Evolutionary conservation across 2,797 vertebrate genomes (phyloP), one percentile per base, ranked within the genome.

Genomic region (Mergus octosetaceus): DNA sequence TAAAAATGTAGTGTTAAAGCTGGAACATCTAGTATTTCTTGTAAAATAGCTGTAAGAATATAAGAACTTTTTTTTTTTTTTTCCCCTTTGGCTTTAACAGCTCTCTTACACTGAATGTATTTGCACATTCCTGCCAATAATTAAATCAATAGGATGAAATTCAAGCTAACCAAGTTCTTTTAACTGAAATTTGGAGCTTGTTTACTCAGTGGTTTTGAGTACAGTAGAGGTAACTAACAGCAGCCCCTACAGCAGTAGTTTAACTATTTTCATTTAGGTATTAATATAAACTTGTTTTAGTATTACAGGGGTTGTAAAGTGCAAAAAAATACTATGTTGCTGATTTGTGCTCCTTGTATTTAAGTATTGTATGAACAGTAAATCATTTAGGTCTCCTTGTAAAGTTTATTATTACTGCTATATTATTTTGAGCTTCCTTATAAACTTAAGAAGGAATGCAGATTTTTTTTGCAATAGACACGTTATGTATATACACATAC

Each of bases 101-200:
- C 72, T 93, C 90, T 83, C 81, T 78, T 87, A 53, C 73, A 36
- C 85, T 81, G 90, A 95, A 95, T 92, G 65, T 92, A 90, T 94
- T 92, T 96, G 93, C 64, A 84, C 57, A 70, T 95, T 91, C 71
- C 45, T 95, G 71, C 56, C 78, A 91, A 41, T 75, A 96, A 89
- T 95, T 85, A 95, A 93, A 89, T 87, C 72, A 95, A 72, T 72
- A 84, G 89, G 30, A 76, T 91, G 74, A 92, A 95, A 93, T 84
- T 89, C 66, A 96, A 94, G 45, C 66, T 94, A 94, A 93, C 66
- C 15, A 22, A 21, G 11, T 93, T 84, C 84, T 83, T 84, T 87
- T 64, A 81, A 41, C 45, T 92, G 77, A 95, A 95, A 95, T 93
- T 90, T 92, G 86, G 74, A 69, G 74, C 72, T 66, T 18, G 11